Conservation (phyloP, 2,888 invertebrate species). For the Mythimna albipuncta region DNA sequence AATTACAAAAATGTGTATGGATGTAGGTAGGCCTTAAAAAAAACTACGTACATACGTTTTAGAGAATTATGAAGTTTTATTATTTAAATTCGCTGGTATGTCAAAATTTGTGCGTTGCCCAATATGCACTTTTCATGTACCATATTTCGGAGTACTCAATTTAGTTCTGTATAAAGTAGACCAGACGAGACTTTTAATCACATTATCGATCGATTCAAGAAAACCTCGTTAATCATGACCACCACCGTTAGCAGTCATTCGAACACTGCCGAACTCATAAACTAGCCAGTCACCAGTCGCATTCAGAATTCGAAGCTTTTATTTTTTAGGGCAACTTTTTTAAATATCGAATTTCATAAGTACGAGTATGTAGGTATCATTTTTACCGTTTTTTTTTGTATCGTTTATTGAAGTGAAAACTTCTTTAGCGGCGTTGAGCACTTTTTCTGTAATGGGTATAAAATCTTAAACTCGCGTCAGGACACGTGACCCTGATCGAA, state of each 20-base stretch:
- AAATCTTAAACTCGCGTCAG: no score
- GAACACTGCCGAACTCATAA: constrained; percentile 26
- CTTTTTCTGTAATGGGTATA: no score
- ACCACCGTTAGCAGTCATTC: constrained; percentile 34
- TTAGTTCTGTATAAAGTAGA: background rate
- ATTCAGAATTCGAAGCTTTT: constrained; percentile 29
- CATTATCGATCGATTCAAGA: constrained; percentile 26
- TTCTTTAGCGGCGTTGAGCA: no score
- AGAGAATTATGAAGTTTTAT: no score
- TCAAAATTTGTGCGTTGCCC: background rate
- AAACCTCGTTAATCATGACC: constrained; percentile 22
- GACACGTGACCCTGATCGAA: no score
- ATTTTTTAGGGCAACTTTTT: constrained; percentile 2
- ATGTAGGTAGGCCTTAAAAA: no score
- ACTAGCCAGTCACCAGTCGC: constrained; percentile 24
- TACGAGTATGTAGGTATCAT: no score
- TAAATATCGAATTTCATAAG: background rate
- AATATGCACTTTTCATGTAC: background rate
- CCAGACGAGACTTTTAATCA: constrained; percentile 18
- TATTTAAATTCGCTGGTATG: no score
- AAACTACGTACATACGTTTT: no score
- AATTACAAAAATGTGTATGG: no score
- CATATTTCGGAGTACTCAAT: background rate
- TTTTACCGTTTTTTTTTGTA: no score
- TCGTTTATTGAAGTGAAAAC: no score